Evolutionary conservation across 1,140 invertebrate species (phyloP), one percentile per base, ranked within the genome.

Genomic region (Limonius californicus): DNA sequence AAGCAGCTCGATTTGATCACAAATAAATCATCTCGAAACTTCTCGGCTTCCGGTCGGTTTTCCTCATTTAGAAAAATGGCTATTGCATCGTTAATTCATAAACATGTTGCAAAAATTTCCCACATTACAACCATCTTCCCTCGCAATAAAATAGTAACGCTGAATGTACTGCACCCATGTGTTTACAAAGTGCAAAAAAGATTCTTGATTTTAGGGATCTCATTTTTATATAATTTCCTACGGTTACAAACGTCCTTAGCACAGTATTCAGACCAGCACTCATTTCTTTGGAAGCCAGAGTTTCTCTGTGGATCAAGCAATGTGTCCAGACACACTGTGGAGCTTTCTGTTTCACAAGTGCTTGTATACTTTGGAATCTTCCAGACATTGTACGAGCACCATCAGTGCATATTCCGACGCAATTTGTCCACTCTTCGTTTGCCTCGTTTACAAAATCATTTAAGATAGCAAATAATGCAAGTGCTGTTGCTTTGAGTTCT

Each of bases 401-500:
- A 55, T 35, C 54, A 12, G 57, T 59, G 42, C 57, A 47, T 59
- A 61, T 43, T 62, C 23, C 39, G 45, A 50, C 54, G 57, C 55
- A 55, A 55, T 55, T 42, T 53, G 54, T 61, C 53, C 18, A 55
- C 59, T 60, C 23, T 42, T 32, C 23, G 23, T 60, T 60, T 43
- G 50, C 35, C 35, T 45, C 20, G 1, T 55, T 56, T 42, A 54
- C 0, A 55, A 55, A 61, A 54, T 35, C 55, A 57, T 57, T 55
- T 55, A 55, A 55, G 2, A 55, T 19, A 27, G 20, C 18, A 55
- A 55, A 57, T 21, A 35, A 57, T 39, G 55, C 27, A 12, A 57
- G 55, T 18, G 55, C 27, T 57, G 45, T 54, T 60, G 58, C 45
- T 60, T 30, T 60, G 58, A 60, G 45, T 54, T 60, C 21, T 60